Evolutionary conservation across 2,888 invertebrate species (phyloP).

Genomic region (Pycnomerus fuliginosus): DNA sequence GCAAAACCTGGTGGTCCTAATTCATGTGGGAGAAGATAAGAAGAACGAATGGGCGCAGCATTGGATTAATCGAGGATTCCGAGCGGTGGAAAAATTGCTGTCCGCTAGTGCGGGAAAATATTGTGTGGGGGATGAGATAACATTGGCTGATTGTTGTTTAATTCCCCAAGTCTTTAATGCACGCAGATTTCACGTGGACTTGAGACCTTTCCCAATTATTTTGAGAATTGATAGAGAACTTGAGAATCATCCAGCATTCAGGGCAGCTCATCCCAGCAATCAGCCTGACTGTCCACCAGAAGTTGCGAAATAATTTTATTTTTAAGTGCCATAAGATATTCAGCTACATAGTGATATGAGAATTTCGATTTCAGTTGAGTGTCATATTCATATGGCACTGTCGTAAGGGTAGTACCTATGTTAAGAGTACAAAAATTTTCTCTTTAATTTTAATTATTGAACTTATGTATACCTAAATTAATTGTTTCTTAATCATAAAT

Average conservation of each 20-base stretch:
- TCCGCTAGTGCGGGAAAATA: constrained; percentile 85
- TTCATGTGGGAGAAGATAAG: constrained; percentile 84
- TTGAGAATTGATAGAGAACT: constrained; percentile 82
- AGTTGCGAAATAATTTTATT: constrained; percentile 19
- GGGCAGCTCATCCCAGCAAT: constrained; percentile 84
- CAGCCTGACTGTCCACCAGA: constrained; percentile 94
- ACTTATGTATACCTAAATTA: too few relatives aligned
- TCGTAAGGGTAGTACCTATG: too few relatives aligned
- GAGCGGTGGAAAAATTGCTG: constrained; percentile 85
- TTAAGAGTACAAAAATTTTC: too few relatives aligned
- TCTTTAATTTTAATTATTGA: too few relatives aligned
- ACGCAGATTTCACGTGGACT: constrained; percentile 88
- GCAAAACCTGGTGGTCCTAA: constrained; percentile 87
- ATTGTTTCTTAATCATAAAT: too few relatives aligned
- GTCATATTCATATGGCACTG: too few relatives aligned
- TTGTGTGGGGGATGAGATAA: constrained; percentile 91
- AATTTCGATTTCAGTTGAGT: too few relatives aligned
- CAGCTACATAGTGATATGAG: too few relatives aligned
- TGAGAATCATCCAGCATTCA: constrained; percentile 86
- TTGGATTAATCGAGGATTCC: constrained; percentile 88
- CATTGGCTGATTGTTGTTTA: constrained; percentile 91
- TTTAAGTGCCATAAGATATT: too few relatives aligned
- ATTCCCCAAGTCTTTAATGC: constrained; percentile 97
- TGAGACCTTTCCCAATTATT: constrained; percentile 87
- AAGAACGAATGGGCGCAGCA: constrained; percentile 92